Conservation (phyloP, 1,140 invertebrate species). For the Vanessa atalanta region DNA sequence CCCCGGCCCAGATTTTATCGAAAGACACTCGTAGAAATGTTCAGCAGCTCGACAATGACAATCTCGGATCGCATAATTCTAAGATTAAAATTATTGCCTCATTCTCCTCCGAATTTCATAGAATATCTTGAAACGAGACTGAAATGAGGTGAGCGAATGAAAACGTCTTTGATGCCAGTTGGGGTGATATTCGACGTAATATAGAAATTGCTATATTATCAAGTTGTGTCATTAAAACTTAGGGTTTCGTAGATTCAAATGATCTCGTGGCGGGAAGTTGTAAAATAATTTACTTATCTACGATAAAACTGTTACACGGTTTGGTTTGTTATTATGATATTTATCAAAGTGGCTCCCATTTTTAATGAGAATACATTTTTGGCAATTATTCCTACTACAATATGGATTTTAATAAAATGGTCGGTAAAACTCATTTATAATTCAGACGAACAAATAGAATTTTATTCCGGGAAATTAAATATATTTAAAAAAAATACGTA, state of each 20-base stretch:
- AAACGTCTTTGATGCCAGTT: constrained; percentile 25
- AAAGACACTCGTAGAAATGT: constrained; percentile 38
- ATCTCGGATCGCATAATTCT: constrained; percentile 50
- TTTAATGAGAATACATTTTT: too few species aligned
- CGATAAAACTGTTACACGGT: background rate
- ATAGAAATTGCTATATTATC: constrained; percentile 13
- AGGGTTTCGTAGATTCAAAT: background rate
- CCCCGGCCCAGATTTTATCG: constrained; percentile 42
- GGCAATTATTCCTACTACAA: too few species aligned
- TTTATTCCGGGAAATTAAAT: too few species aligned
- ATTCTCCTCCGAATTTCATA: constrained; percentile 35
- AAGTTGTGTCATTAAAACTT: constrained; percentile 9
- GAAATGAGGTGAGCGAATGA: constrained; percentile 36
- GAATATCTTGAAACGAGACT: constrained; percentile 29
- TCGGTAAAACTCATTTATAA: too few species aligned
- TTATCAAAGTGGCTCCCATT: too few species aligned
- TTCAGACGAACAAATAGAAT: too few species aligned
- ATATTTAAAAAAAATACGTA: too few species aligned
- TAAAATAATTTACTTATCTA: background rate
- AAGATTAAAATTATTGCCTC: constrained; percentile 52
- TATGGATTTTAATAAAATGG: too few species aligned
- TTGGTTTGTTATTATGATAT: too few species aligned
- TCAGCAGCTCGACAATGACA: constrained; percentile 41
- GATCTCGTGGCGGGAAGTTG: background rate
- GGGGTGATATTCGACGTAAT: constrained; percentile 18